Evolutionary conservation across 2,113 vertebrate species (phyloP), one percentile per base, ranked within the genome.

Genomic region (Nerophis lumbriciformis): DNA sequence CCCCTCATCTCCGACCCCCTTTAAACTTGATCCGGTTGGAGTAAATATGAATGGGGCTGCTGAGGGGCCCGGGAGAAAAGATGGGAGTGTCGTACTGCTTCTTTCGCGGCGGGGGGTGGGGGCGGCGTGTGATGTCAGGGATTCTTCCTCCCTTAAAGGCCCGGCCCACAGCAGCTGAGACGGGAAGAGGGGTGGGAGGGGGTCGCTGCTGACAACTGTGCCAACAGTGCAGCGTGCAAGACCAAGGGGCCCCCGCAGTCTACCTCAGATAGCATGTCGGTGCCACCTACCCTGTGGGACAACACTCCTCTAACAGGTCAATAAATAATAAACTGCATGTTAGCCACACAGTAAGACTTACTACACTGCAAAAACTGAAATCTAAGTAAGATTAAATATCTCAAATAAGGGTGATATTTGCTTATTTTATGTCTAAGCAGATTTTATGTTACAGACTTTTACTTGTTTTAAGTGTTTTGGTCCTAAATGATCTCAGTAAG

Each of bases 81-180:
- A 57, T 50, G 71, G 71, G 76, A 69, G 71, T 42, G 76, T 39
- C 64, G 58, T 35, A 48, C 71, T 73, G 66, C 39, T 60, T 38
- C 48, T 58, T 47, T 72, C 69, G 82, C 79, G 83, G 83, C 74
- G 70, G 71, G 78, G 71, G 84, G 70, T 69, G 78, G 28, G 28
- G 28, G 28, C 28, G 71, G 84, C 83, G 87, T 82, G 49, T 85
- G 75, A 84, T 82, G 79, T 81, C n/a, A 73, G 76, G 76, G 69
- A 83, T 82, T 72, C 2, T 73, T 65, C 10, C 16, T 66, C 75
- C 73, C 71, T 73, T 75, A 77, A 63, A 75, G 69, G 76, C 82
- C 83, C 90, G 45, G 90, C 94, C 95, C 83, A 77, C 87, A 87
- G 92, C 95, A 96, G 95, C 94, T 97, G 95, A 91, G 83, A 83